These are phyloP conservation scores for Clostera curtula DNA, from an alignment of 2,888 invertebrate genomes.

Conservation along the genomic window DNA sequence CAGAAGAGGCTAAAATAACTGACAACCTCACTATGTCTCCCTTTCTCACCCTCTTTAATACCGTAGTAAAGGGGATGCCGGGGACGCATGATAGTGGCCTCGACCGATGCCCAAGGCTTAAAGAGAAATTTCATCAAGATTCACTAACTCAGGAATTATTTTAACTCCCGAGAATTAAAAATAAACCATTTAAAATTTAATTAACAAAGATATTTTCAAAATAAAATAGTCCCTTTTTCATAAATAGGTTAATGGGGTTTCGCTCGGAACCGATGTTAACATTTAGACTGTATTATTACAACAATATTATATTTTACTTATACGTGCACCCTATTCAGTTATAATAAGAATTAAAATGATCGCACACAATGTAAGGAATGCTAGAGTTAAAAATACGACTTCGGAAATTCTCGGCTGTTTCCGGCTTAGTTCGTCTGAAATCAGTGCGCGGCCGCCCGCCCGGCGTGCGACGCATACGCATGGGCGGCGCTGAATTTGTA, in stretches of 20 bases:
- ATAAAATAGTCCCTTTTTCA: constrained; percentile 38
- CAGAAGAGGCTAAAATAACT: too few species aligned
- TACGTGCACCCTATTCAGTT: constrained; percentile 14
- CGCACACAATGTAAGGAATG: constrained; percentile 28
- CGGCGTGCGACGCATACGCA: constrained; percentile 48
- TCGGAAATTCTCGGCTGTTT: constrained; percentile 51
- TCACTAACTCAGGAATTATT: too few species aligned
- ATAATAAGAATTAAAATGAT: constrained; percentile 20
- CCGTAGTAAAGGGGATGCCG: too few species aligned
- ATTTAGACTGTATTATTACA: constrained; percentile 42
- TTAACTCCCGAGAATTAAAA: constrained; percentile 14
- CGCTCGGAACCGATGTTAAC: constrained; percentile 42
- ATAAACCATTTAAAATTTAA: constrained; percentile 32
- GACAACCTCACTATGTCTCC: too few species aligned
- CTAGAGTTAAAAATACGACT: constrained; percentile 59
- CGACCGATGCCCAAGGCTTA: too few species aligned
- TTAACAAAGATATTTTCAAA: constrained; percentile 14
- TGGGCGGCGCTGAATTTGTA: constrained; percentile 41
- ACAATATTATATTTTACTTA: constrained; percentile 18
- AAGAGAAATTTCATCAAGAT: too few species aligned
- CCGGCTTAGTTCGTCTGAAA: constrained; percentile 31
- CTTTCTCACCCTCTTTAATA: too few species aligned
- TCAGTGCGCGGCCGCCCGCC: constrained; percentile 60
- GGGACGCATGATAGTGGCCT: too few species aligned
- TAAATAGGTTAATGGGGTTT: constrained; percentile 64